Evolutionary conservation across 2,888 invertebrate species (phyloP), one percentile per base, ranked within the genome.

Genomic region (Acanthosoma haemorrhoidale): DNA sequence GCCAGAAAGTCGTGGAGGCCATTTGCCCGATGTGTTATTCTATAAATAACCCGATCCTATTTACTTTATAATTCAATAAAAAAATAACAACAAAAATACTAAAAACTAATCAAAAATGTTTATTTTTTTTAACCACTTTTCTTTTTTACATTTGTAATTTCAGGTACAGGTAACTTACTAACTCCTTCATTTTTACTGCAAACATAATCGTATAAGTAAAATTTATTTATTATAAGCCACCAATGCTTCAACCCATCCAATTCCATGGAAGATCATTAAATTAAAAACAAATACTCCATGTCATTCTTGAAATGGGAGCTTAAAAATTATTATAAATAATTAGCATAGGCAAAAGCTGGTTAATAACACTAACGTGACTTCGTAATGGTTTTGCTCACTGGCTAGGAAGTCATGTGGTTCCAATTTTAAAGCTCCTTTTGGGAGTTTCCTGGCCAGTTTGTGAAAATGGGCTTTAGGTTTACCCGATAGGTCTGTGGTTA

Each of bases 341-440:
- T 11, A n/a, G n/a, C n/a, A n/a, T n/a, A n/a, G n/a, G n/a, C 2
- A 1, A 60, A 3, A 9, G 9, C n/a, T 15, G 9, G 34, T n/a
- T 8, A 18, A 8, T 13, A 16, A 66, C 29, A 68, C 68, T 39
- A 16, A 68, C 68, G 39, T 59, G 4, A 36, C 68, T 31, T 18
- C 36, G 39, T 36, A 68, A 16, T 68, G 36, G 11, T 59, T 68
- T 3, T 21, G 18, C 21, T 59, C 31, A 18, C 5, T 36, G 0
- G 34, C 68, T 31, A 6, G 13, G 11, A 68, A 34, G 11, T 68
- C 68, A 51, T 59, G 58, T 4, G 68, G 68, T 11, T 68, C 68
- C 1, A 59, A 2, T 0, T 11, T 21, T 6, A 59, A 34, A 25
- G 15, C 39, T 34, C 34, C 34, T n/a, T 68, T 58, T 8, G 38